These are phyloP conservation scores for Chascanopsetta lugubris DNA, from an alignment of 2,113 vertebrate genomes.

Conservation along the genomic window DNA sequence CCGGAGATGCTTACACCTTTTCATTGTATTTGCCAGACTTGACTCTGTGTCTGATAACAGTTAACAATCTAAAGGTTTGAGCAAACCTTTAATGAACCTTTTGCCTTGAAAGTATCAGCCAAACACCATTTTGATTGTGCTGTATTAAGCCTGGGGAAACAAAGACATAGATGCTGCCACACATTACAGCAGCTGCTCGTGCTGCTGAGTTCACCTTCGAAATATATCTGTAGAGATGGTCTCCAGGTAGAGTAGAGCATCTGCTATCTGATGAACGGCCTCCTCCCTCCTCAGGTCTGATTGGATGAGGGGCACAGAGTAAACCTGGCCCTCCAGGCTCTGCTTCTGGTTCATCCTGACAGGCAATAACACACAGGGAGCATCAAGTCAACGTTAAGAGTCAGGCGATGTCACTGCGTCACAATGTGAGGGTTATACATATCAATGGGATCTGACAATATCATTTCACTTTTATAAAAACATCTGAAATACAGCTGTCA, in stretches of 20 bases:
- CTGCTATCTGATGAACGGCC: slow-evolving; percentile 91
- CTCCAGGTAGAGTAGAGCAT: slow-evolving; percentile 89
- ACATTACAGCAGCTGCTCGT: no score
- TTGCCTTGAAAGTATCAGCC: no score
- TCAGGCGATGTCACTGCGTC: not conserved
- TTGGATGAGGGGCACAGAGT: slow-evolving; percentile 92
- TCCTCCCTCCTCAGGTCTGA: slow-evolving; percentile 92
- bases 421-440: not conserved
- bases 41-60: slow-evolving; percentile 1
- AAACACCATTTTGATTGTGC: no score
- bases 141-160: no score
- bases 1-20: not conserved
- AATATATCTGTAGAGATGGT: slow-evolving; percentile 93
- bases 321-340: slow-evolving; percentile 88
- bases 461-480: no score
- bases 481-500: no score
- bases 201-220: slow-evolving; percentile 81
- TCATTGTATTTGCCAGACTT: not conserved
- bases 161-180: not conserved
- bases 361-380: not conserved
- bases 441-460: not conserved
- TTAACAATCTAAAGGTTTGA: no score
- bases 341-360: slow-evolving; percentile 85
- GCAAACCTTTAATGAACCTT: no score
- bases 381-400: not conserved